These are phyloP conservation scores for Willisornis vidua DNA, from an alignment of 2,113 vertebrate species.

Conservation along the genomic window DNA sequence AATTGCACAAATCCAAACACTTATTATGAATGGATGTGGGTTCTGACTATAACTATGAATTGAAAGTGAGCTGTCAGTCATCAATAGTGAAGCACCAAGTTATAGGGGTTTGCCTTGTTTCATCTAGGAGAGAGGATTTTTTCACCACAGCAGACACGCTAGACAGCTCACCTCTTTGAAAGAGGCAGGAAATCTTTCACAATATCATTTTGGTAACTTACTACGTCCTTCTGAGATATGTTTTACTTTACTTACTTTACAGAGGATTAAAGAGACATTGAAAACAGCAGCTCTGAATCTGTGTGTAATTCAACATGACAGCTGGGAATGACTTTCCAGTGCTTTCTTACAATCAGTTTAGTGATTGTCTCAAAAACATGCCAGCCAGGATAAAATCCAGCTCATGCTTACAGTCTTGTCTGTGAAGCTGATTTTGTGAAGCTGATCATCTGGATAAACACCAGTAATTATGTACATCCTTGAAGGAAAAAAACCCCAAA, in stretches of 20 bases:
- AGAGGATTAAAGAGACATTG: conserved; percentile 13
- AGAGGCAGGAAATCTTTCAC: conserved; percentile 43
- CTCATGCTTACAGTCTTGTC: neutral
- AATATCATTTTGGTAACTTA: conserved; percentile 41
- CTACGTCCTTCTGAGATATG: conserved; percentile 5
- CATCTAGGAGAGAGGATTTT: neutral
- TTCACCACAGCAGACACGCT: neutral
- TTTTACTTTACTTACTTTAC: conserved; percentile 27
- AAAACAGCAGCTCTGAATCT: conserved; percentile 22
- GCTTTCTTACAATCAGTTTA: neutral
- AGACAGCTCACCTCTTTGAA: conserved; percentile 22
- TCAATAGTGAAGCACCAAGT: neutral
- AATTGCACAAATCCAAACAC: conserved; percentile 32
- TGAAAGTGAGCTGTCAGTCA: conserved; percentile 20
- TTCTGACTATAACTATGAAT: conserved; percentile 42
- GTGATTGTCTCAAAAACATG: neutral
- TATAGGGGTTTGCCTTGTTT: conserved; percentile 26
- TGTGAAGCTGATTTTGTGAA: neutral
- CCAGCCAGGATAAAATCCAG: neutral
- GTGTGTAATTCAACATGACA: conserved; percentile 41
- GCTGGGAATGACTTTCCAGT: conserved; percentile 18
- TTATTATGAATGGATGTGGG: conserved; percentile 47
- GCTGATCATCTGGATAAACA: neutral
- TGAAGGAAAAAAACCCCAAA: neutral
- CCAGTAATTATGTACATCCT: neutral